Conservation (phyloP, 2,888 invertebrate species). For the Tenthredo amoena region DNA sequence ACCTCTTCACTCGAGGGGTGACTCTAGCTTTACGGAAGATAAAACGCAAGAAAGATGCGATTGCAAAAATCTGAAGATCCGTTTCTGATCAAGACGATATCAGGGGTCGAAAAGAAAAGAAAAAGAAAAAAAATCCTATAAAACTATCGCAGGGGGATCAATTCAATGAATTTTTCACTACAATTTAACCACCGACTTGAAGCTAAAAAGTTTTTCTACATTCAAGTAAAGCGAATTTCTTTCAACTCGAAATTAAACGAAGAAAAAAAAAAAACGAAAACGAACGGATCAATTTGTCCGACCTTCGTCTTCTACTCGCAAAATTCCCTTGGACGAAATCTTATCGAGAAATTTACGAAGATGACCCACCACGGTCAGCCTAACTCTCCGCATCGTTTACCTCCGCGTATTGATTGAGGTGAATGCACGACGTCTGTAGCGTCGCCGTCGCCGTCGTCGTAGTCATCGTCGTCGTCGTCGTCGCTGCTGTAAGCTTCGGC, state of each 20-base stretch:
- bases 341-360: conserved; percentile 9
- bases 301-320: not conserved
- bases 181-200: not conserved
- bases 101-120: not conserved
- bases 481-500: conserved; percentile 51
- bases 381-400: conserved; percentile 50
- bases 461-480: conserved; percentile 50
- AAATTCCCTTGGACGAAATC: not conserved
- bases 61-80: conserved; percentile 6
- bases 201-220: not conserved
- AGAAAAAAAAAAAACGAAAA: not conserved
- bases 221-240: not conserved
- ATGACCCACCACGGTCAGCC: conserved; percentile 45
- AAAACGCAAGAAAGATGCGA: not conserved
- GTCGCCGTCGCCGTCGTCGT: conserved; percentile 54
- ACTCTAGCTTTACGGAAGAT: not conserved
- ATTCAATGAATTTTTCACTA: not conserved
- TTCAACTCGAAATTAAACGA: not conserved
- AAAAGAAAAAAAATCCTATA: not conserved
- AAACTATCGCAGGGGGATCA: not conserved
- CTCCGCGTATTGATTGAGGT: conserved; percentile 72
- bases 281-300: not conserved
- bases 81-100: not conserved
- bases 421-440: conserved; percentile 69
- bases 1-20: not conserved